Percentiles rank a stretch among this genome's conserved stretches.
Evolutionary conservation across 1,140 invertebrate species (phyloP).

Genomic region (Drosophila ercepeae): DNA sequence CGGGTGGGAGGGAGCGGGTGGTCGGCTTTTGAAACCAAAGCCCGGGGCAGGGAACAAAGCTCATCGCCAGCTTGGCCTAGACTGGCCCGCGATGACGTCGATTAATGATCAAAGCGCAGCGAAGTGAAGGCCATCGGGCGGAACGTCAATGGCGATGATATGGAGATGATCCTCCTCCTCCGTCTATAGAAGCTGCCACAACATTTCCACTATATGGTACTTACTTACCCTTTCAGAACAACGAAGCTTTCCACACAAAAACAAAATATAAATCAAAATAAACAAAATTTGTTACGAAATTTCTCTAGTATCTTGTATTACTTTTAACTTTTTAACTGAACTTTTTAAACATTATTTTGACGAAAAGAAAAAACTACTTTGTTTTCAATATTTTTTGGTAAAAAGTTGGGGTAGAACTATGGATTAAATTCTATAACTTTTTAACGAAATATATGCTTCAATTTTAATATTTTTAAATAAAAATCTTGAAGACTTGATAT

Average conservation of each 20-base stretch:
- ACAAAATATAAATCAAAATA: background rate
- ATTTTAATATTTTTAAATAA: too few species aligned
- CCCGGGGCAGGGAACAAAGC: conserved; percentile 34
- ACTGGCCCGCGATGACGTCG: conserved; percentile 42
- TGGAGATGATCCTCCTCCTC: conserved; percentile 23
- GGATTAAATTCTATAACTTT: too few species aligned
- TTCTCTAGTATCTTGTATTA: too few species aligned
- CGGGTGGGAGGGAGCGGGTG: background rate
- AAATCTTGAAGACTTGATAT: too few species aligned
- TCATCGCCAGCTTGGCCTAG: conserved; percentile 32
- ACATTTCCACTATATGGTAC: background rate
- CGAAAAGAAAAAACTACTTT: too few species aligned
- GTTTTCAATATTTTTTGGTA: too few species aligned
- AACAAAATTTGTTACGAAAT: background rate
- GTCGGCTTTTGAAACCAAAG: conserved; percentile 1
- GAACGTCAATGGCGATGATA: conserved; percentile 32
- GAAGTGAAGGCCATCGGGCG: conserved; percentile 11
- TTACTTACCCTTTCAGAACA: background rate
- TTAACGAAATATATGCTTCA: too few species aligned
- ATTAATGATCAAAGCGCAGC: conserved; percentile 25
- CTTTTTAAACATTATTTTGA: too few species aligned
- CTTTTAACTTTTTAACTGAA: too few species aligned
- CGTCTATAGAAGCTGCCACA: background rate
- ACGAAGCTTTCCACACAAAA: background rate
- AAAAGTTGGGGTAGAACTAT: too few species aligned